Evolutionary conservation across 2,888 invertebrate species (phyloP), one percentile per base, ranked within the genome.

Genomic region (Sclerodermus sp.): DNA sequence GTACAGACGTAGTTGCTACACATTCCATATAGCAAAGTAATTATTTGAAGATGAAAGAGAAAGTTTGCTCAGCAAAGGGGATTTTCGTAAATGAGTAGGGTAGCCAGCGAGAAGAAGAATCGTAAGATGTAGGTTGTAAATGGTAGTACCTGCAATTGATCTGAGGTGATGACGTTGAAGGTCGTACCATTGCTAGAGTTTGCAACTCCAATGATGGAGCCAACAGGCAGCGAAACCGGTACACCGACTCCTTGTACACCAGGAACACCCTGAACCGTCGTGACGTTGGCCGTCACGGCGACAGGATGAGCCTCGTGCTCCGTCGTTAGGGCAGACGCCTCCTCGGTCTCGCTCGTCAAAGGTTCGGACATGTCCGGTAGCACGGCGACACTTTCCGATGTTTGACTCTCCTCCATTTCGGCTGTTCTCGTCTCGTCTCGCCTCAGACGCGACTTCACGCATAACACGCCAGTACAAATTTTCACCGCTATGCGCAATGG

Each of bases 151-250:
- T 90, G 89, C 71, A 92, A 78, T 74, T 91, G 90, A 69, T 92
- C 91, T 31, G 89, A 87, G 23, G 91, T 89, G 77, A 92, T 91
- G 71, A 91, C 91, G 82, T 91, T 92, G 79, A 90, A 91, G 38
- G 91, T 87, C 58, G 90, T 87, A 32, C 88, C 87, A 46, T 89
- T 84, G 60, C 70, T 70, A 9, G 78, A 73, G 55, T 76, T 76
- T 39, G 79, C 73, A 46, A 81, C 81, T 45, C 81, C 81, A 73
- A 92, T 89, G 71, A 92, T 85, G 16, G 90, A 89, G 45, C 90
- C 90, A 57, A 91, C 90, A 23, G 90, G 90, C 68, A 91, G 77
- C 18, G 87, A 85, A 47, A 88, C 88, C 38, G 84, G 84, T 30
- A 84, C 84, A 23, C 81, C 61, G 81, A 85, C 63, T 81, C 84